Evolutionary conservation across 23 tunicate species (phyloP), one percentile per base, ranked within the genome.

Genomic region (Clavelina lepadiformis): DNA sequence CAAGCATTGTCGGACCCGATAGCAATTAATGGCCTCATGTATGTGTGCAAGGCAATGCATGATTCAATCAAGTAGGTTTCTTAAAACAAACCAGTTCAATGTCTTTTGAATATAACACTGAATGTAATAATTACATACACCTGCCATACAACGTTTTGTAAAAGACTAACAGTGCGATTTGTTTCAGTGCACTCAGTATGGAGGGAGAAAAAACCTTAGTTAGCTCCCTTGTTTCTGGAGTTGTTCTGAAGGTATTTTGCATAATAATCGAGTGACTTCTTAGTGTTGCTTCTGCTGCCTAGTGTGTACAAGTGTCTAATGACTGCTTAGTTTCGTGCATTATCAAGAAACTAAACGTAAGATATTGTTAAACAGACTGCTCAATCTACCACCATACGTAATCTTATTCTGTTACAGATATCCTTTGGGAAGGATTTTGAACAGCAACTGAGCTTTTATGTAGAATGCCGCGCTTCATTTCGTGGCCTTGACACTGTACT

Each of bases 341-440:
- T n/a, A n/a, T n/a, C n/a, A n/a, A n/a, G n/a, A n/a, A n/a, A n/a
- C n/a, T n/a, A n/a, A n/a, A n/a, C n/a, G n/a, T n/a, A n/a, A n/a
- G n/a, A n/a, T n/a, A n/a, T n/a, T n/a, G n/a, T n/a, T n/a, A n/a
- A n/a, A n/a, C n/a, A n/a, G n/a, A n/a, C n/a, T n/a, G n/a, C n/a
- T n/a, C n/a, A n/a, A n/a, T n/a, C n/a, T n/a, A n/a, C n/a, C n/a
- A n/a, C n/a, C n/a, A n/a, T n/a, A n/a, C n/a, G n/a, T n/a, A n/a
- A n/a, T n/a, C n/a, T n/a, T n/a, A n/a, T n/a, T 6, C 37, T 52
- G 23, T 18, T n/a, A 19, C 69, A 81, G 79, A 63, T 89, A 13
- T 60, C 78, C 15, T 89, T 81, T 56, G 97, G 97, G 3, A 80
- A 84, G 52, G 97, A 89, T 47, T 89, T 89, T 45, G 97, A 89